A percentile compares a stretch with the other conserved stretches of the same genome.
Conservation (phyloP, 2,113 vertebrate species). For the Pyrgilauda ruficollis region DNA sequence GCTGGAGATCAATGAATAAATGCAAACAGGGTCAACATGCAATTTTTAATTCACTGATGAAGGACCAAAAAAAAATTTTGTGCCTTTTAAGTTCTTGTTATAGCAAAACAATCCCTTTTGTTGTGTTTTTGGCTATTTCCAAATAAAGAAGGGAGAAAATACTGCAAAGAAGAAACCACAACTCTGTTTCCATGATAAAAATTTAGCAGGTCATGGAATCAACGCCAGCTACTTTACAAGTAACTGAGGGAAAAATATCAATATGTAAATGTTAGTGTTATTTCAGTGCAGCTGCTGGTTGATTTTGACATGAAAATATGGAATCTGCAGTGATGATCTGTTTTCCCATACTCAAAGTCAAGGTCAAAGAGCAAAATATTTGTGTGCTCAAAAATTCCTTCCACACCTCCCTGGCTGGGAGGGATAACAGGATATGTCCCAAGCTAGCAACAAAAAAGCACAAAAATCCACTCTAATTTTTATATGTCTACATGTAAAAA, state of each 20-base stretch:
- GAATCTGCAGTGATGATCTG: neutral
- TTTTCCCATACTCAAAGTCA: neutral
- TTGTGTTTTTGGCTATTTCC: neutral
- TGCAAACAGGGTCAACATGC: neutral
- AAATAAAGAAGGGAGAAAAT: neutral
- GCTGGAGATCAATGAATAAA: neutral
- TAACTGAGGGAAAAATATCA: neutral
- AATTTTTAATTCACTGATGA: neutral
- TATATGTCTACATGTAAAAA: accelerated
- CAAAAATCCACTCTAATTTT: neutral
- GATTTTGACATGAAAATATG: neutral
- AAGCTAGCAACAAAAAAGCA: neutral
- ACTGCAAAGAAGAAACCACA: neutral
- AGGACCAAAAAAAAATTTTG: neutral
- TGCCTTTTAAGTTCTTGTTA: neutral
- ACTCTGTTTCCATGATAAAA: neutral
- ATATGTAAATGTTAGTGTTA: neutral
- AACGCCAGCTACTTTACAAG: neutral
- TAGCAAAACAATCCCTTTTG: neutral
- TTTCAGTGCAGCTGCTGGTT: neutral
- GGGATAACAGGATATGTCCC: neutral
- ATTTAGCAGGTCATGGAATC: neutral
- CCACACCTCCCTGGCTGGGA: too few relatives aligned
- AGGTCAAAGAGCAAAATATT: neutral
- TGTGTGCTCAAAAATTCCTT: neutral